These are phyloP conservation scores for Andrena fulva DNA, from an alignment of 2,888 invertebrate genomes.

Conservation along the genomic window DNA sequence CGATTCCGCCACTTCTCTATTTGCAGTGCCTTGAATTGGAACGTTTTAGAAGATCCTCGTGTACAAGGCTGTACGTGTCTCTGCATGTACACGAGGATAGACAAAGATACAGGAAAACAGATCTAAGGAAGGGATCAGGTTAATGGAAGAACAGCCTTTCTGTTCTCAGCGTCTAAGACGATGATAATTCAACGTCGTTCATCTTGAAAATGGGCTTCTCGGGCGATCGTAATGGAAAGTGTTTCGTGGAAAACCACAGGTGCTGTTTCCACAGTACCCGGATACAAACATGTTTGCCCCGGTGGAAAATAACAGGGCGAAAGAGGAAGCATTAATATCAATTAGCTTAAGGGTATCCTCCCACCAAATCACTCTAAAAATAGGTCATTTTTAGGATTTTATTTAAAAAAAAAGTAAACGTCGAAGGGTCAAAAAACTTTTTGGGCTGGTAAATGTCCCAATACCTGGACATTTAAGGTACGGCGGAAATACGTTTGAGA, in stretches of 20 bases:
- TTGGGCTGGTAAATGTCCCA: no score
- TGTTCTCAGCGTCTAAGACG: background rate
- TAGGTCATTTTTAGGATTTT: no score
- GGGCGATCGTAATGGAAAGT: background rate
- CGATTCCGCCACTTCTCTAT: constrained; percentile 13
- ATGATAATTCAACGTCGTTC: constrained; percentile 12
- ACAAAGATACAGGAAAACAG: constrained; percentile 4
- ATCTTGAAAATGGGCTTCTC: constrained; percentile 6
- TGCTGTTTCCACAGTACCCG: background rate
- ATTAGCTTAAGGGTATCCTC: background rate
- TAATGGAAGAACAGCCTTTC: background rate
- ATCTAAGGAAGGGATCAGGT: constrained; percentile 14
- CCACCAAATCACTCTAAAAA: no score
- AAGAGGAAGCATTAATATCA: background rate
- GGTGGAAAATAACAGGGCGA: background rate
- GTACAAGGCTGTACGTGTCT: background rate
- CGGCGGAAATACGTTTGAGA: no score
- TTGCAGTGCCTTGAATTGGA: background rate
- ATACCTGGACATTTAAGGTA: no score
- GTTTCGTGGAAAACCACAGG: background rate
- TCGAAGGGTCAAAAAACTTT: no score
- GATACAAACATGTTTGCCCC: background rate
- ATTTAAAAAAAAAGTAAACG: no score
- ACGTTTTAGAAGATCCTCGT: background rate
- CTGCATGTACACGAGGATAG: background rate